Conservation (phyloP, 2,113 vertebrate species). For the Micromys minutus region DNA sequence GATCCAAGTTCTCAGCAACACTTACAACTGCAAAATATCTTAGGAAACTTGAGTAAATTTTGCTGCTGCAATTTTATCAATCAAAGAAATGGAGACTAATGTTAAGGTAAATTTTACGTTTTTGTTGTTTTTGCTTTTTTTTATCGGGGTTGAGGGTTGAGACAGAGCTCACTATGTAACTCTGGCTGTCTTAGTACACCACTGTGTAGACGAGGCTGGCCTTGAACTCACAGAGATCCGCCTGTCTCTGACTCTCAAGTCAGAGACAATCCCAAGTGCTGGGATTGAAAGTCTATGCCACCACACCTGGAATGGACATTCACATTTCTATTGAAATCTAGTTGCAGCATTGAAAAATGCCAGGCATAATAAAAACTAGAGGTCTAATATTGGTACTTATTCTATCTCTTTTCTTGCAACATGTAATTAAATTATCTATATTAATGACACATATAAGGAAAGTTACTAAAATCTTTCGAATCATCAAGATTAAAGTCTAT, state of each 20-base stretch:
- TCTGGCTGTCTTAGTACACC: background rate
- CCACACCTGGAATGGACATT: background rate
- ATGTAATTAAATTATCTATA: slow-evolving; percentile 29
- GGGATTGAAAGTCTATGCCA: background rate
- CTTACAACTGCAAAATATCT: slow-evolving; percentile 39
- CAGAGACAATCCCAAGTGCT: too few species aligned
- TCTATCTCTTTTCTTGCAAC: background rate
- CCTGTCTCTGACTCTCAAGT: background rate
- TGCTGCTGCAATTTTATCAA: background rate
- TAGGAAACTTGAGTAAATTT: slow-evolving; percentile 37
- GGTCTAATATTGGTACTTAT: background rate
- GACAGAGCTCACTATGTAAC: background rate
- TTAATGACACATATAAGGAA: slow-evolving; percentile 15
- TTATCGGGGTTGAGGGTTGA: background rate
- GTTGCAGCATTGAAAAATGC: slow-evolving; percentile 6
- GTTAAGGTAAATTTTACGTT: slow-evolving; percentile 29
- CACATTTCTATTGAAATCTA: slow-evolving; percentile 37
- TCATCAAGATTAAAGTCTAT: slow-evolving; percentile 18
- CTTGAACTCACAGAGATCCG: background rate
- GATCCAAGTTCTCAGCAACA: slow-evolving; percentile 45
- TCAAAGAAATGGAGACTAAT: slow-evolving; percentile 46
- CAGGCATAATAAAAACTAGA: slow-evolving; percentile 25
- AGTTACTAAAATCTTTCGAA: slow-evolving; percentile 40
- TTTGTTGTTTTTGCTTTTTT: background rate
- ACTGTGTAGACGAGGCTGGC: background rate